These are phyloP conservation scores for Ranitomeya variabilis DNA, from an alignment of 2,113 vertebrate species.

Conservation along the genomic window DNA sequence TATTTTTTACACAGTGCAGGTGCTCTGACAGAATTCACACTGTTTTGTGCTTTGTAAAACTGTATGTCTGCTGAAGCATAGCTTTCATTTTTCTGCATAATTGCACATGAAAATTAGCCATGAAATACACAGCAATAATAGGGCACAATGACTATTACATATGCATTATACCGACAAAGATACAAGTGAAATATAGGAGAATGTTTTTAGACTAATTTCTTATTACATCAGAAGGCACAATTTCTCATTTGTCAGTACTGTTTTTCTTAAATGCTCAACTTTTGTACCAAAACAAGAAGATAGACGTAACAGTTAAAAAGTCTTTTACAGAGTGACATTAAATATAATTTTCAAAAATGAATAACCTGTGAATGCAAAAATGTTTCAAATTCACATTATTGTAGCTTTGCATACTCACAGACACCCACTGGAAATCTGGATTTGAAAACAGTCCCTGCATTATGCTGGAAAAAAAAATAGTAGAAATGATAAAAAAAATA, in stretches of 20 bases:
- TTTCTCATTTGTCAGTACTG: conserved; percentile 14
- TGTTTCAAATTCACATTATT: background rate
- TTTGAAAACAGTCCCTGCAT: background rate
- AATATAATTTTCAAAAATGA: background rate
- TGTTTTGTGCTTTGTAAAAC: conserved; percentile 39
- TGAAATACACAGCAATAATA: conserved; percentile 51
- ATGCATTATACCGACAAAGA: conserved; percentile 23
- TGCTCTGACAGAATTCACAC: conserved; percentile 19
- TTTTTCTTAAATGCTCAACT: background rate
- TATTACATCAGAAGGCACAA: background rate
- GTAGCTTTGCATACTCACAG: background rate
- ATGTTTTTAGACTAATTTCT: background rate
- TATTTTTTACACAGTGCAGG: conserved; percentile 37
- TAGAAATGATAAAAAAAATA: background rate
- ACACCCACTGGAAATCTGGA: background rate
- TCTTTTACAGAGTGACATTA: background rate
- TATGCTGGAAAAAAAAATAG: background rate
- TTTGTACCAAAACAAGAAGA: background rate
- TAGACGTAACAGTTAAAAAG: background rate
- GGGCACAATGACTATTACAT: conserved; percentile 38
- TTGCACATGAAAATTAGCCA: conserved; percentile 50
- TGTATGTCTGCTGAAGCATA: conserved; percentile 44
- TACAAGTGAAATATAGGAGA: conserved; percentile 19
- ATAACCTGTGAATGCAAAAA: background rate
- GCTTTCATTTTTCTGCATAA: conserved; percentile 50